These are phyloP conservation scores for Acanthurus lineatus DNA, from an alignment of 2,797 vertebrate species.

Conservation along the genomic window DNA sequence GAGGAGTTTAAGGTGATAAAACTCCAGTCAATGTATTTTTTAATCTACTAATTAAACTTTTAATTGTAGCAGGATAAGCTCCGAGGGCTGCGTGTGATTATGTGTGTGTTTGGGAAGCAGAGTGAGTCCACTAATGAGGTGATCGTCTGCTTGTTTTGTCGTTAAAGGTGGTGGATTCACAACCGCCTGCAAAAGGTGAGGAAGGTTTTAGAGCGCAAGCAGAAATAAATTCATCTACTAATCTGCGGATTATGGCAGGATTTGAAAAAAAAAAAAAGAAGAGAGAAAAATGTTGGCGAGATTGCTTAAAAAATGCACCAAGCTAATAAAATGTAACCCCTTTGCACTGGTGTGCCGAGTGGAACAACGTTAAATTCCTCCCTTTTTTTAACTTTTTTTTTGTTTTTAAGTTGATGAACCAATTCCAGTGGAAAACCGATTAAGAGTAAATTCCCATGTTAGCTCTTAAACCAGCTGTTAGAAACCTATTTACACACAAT, in stretches of 20 bases:
- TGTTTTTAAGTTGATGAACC: slow-evolving; percentile 62
- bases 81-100: slow-evolving; percentile 57
- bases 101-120: slow-evolving; percentile 58
- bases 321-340: slow-evolving; percentile 82
- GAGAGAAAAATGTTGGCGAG: slow-evolving; percentile 65
- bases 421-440: slow-evolving; percentile 81
- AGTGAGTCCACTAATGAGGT: slow-evolving; percentile 77
- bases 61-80: slow-evolving; percentile 87
- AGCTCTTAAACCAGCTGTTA: slow-evolving; percentile 83
- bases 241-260: slow-evolving; percentile 82
- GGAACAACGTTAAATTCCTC: slow-evolving; percentile 48
- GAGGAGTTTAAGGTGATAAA: slow-evolving; percentile 85
- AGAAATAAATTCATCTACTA: slow-evolving; percentile 84
- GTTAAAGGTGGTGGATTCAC: slow-evolving; percentile 78
- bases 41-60: slow-evolving; percentile 90
- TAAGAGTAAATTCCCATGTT: slow-evolving; percentile 80
- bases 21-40: slow-evolving; percentile 84
- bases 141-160: slow-evolving; percentile 76
- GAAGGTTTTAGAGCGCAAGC: slow-evolving; percentile 70
- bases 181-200: slow-evolving; percentile 81
- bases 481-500: slow-evolving; percentile 80
- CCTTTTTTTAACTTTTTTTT: slow-evolving; percentile 45
- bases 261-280: slow-evolving; percentile 49
- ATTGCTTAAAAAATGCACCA: slow-evolving; percentile 79
- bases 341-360: slow-evolving; percentile 56